A percentile compares a stretch with the other conserved stretches of the same genome.
Conservation (phyloP, 2,797 vertebrate genomes). For the Triplophysa bombifrons region DNA sequence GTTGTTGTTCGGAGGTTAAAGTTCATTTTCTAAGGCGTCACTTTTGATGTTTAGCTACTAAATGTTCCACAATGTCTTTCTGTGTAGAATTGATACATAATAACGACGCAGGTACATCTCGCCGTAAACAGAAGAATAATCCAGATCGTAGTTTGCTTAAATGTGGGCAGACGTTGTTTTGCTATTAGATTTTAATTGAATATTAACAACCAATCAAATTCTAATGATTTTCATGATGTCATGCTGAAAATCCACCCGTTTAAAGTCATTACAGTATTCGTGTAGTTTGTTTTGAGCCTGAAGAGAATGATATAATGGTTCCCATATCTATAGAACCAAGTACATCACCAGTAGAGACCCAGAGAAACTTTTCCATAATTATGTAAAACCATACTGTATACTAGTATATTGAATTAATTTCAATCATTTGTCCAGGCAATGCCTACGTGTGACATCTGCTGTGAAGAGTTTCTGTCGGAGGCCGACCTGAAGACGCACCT, state of each 20-base stretch:
- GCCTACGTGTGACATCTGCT: conserved; percentile 84
- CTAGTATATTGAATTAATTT: background rate
- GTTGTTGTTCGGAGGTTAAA: background rate
- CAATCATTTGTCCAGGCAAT: conserved; percentile 60
- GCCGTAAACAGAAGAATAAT: background rate
- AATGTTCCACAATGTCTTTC: background rate
- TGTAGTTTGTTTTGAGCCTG: too few relatives aligned
- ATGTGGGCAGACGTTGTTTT: background rate
- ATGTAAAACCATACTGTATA: too few relatives aligned
- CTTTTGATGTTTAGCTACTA: background rate
- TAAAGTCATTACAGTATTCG: too few relatives aligned
- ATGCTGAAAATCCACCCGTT: too few relatives aligned
- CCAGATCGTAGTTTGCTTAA: background rate
- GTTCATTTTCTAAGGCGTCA: background rate
- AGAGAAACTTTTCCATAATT: too few relatives aligned
- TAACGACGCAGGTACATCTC: background rate
- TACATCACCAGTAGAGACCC: background rate
- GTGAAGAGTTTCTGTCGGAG: conserved; percentile 76
- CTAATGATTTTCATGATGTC: too few relatives aligned
- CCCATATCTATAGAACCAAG: too few relatives aligned
- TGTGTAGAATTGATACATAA: background rate
- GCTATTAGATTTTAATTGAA: background rate
- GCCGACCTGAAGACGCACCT: conserved; percentile 83
- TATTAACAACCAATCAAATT: too few relatives aligned
- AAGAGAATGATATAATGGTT: too few relatives aligned